phyloP scores from a whole-genome alignment of 2,797 vertebrate species.

The Heliangelus exortis region DNA sequence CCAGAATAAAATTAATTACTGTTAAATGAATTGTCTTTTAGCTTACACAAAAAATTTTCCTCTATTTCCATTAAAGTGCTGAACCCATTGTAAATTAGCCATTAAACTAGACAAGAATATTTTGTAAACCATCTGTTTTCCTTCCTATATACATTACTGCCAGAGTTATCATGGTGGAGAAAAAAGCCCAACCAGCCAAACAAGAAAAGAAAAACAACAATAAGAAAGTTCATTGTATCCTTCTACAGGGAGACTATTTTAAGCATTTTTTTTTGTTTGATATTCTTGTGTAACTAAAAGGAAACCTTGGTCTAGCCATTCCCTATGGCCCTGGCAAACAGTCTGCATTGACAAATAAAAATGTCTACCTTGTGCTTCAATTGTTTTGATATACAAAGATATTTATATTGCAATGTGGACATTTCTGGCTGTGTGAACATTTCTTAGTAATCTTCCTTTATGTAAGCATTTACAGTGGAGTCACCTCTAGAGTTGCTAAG shows the following conservation, averaged over 20 bases:
- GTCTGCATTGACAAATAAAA: neutral
- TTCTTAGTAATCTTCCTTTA: neutral
- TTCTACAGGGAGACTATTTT: neutral
- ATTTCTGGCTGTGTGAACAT: neutral
- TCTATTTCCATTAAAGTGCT: neutral
- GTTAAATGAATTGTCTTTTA: neutral
- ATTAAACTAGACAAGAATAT: neutral
- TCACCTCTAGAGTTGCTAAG: neutral
- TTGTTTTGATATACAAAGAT: neutral
- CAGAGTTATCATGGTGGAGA: neutral
- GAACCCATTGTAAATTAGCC: neutral
- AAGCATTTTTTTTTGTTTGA: neutral
- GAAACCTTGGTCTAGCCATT: neutral
- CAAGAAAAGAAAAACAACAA: neutral
- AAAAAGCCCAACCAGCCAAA: neutral
- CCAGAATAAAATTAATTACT: neutral
- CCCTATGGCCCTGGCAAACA: slow-evolving; percentile 5
- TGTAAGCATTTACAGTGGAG: neutral
- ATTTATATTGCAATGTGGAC: neutral
- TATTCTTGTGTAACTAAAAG: neutral
- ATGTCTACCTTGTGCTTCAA: neutral
- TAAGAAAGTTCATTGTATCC: neutral
- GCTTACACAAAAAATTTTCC: neutral
- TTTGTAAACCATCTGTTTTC: neutral
- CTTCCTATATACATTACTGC: neutral